Evolutionary conservation across 2,113 vertebrate genomes (phyloP), one percentile per base, ranked within the genome.

Genomic region (Fulmarus glacialis): DNA sequence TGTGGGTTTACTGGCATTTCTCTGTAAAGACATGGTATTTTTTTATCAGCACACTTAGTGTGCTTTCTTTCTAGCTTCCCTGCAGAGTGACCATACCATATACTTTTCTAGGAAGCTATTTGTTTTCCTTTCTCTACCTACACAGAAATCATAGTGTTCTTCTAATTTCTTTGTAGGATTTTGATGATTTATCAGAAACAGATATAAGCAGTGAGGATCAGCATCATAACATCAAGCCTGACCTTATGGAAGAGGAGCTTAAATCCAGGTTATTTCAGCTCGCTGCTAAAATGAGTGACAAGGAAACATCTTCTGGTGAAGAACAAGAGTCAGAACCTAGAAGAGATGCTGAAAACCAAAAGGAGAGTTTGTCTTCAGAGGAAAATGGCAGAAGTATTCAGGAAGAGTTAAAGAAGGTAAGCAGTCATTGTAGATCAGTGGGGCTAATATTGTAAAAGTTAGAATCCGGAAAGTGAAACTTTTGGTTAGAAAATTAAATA

Each of bases 281-380:
- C 62, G 98, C 98, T 78, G 97, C 97, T 91, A 98, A 98, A 64
- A 98, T 98, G 96, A 98, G 98, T 56, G 98, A 99, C 95, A 99
- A 97, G 82, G 98, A 99, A 93, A 98, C 97, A 15, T 99, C 99
- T 20, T 99, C 99, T 6, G 99, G 99, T 52, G 99, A 99, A 29
- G 99, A 98, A 4, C 97, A 96, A 56, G 97, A 97, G 50, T 97
- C 95, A 5, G 98, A 98, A 73, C 66, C 96, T 92, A 97, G 91
- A 97, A 93, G 78, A 8, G 85, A 94, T 86, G 93, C 74, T 16
- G 97, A 98, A 97, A 98, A 97, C 93, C 97, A 97, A 92, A 98
- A 97, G 88, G 97, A 98, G 66, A 96, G 89, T 36, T 88, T 98
- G 77, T 97, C 97, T 56, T 97, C 97, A 12, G 98, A 98, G 64